Conservation (phyloP, 1,140 invertebrate genomes). For the Wasmannia auropunctata region DNA sequence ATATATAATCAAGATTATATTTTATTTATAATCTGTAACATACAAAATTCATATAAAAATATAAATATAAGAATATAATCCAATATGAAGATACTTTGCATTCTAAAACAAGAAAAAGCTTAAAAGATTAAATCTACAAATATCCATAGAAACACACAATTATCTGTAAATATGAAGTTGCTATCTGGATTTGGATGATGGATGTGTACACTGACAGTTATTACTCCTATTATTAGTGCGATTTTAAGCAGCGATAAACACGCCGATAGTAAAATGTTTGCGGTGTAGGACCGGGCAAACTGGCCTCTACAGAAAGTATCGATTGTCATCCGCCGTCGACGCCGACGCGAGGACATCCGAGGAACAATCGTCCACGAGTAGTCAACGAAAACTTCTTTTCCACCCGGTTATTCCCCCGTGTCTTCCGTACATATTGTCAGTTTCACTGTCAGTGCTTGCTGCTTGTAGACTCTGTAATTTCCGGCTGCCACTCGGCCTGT, state of each 20-base stretch:
- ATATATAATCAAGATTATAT: too few relatives aligned
- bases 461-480: slow-evolving; percentile 81
- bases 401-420: slow-evolving; percentile 45
- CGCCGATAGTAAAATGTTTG: background rate
- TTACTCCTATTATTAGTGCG: background rate
- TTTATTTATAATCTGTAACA: too few relatives aligned
- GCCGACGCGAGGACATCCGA: slow-evolving; percentile 47
- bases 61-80: too few relatives aligned
- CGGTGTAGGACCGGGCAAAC: background rate
- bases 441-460: slow-evolving; percentile 58
- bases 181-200: background rate
- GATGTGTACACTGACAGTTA: background rate
- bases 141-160: background rate
- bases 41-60: too few relatives aligned
- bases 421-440: slow-evolving; percentile 71
- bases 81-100: too few relatives aligned
- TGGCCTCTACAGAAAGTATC: background rate
- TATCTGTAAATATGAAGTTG: background rate
- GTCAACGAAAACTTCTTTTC: slow-evolving; percentile 55
- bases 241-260: background rate
- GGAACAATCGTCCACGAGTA: slow-evolving; percentile 53
- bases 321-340: slow-evolving; percentile 41
- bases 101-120: too few relatives aligned
- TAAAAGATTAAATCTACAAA: too few relatives aligned
- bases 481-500: slow-evolving; percentile 81